phyloP scores from a whole-genome alignment of 1,140 invertebrate species.

The Eufriesea mexicana region DNA sequence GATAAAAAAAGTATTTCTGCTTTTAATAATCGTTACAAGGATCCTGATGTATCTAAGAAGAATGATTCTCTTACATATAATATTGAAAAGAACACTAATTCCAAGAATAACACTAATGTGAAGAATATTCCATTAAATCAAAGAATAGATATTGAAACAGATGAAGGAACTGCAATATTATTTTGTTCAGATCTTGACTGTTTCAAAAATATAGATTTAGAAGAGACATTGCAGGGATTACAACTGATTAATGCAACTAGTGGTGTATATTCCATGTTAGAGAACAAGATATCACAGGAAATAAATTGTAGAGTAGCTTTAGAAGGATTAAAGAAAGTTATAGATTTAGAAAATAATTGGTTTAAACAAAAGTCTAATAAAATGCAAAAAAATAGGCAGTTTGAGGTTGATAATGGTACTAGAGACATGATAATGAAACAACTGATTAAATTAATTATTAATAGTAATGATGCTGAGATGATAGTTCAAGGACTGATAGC shows the following conservation, averaged over 20 bases:
- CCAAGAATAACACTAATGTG: background rate
- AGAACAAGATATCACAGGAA: slow-evolving; percentile 80
- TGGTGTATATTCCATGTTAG: slow-evolving; percentile 75
- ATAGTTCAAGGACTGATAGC: slow-evolving; percentile 80
- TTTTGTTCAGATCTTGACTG: slow-evolving; percentile 69
- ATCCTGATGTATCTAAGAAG: slow-evolving; percentile 26
- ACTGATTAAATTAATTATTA: slow-evolving; percentile 80
- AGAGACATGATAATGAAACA: slow-evolving; percentile 79
- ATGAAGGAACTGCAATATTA: slow-evolving; percentile 71
- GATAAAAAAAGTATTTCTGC: background rate
- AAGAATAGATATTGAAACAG: slow-evolving; percentile 68
- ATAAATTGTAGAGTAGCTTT: slow-evolving; percentile 82
- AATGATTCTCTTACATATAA: background rate
- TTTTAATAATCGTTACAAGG: background rate
- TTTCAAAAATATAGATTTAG: slow-evolving; percentile 74
- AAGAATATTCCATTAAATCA: slow-evolving; percentile 34
- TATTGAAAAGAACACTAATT: background rate
- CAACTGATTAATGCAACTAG: slow-evolving; percentile 69
- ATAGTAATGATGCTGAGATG: slow-evolving; percentile 74
- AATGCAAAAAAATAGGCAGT: slow-evolving; percentile 34
- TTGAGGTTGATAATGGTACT: slow-evolving; percentile 27
- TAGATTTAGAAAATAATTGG: slow-evolving; percentile 82
- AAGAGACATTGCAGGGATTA: slow-evolving; percentile 76
- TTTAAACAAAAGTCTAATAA: slow-evolving; percentile 60
- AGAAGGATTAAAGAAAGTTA: slow-evolving; percentile 81